Evolutionary conservation across 2,113 vertebrate genomes (phyloP), one percentile per base, ranked within the genome.

Genomic region (Hassar affinis): DNA sequence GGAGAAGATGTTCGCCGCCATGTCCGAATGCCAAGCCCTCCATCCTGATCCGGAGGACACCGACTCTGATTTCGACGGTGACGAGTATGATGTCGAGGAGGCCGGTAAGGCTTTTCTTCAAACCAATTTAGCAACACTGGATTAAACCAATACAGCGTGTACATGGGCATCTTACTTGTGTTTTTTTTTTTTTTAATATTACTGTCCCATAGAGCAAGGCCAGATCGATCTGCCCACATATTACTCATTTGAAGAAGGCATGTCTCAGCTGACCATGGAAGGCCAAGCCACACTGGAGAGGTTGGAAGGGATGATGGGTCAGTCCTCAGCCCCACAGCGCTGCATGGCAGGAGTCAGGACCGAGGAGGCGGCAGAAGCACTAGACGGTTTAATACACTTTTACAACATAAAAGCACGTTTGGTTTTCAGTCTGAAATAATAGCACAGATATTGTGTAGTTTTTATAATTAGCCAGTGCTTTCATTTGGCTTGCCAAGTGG

Each of bases 21-120:
- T 99, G 97, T 98, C 97, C 2, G 97, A 98, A 4, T 99, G 98
- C 88, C 98, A 99, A 85, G 97, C 97, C 17, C 92, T 99, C 82
- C 97, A 99, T 78, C 97, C 97, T 0, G 98, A 99, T 88, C 97
- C 96, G 0, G 98, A 98, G 0, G 98, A 99, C 20, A 92, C 93
- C 0, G 96, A 98, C 88, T 99, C 97, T 1, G 96, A 98, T 85
- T 98, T 97, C 0, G 96, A 98, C 61, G 97, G 96, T 68, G 97
- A 98, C 0, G 97, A 98, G 81, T 97, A 98, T 1, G 96, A 99
- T 0, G 96, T 98, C 6, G 97, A 99, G 89, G 96, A 97, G 35
- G 96, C 95, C 0, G 97, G 97, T 98, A 90, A 84, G 96, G 91
- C 66, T 56, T n/a, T 57, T 22, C n/a, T 4, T 1, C 1, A 22